These are phyloP conservation scores for Heliornis fulica DNA, from an alignment of 2,113 vertebrate species.

Conservation along the genomic window DNA sequence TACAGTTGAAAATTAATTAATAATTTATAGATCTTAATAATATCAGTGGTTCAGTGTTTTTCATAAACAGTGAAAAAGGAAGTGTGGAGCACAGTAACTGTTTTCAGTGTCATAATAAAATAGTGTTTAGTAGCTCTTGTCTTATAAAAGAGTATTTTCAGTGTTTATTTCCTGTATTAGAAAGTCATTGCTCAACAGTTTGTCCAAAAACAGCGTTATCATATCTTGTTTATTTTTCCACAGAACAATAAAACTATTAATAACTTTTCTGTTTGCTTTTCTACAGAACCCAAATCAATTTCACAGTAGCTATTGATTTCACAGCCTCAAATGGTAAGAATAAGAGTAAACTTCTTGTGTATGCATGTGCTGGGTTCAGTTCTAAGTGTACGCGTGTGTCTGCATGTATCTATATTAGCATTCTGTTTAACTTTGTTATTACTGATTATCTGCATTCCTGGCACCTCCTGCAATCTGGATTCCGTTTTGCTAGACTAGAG, in stretches of 20 bases:
- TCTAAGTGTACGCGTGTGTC: neutral
- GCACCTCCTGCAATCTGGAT: neutral
- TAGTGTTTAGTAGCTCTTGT: neutral
- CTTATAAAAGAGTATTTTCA: neutral
- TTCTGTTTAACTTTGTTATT: neutral
- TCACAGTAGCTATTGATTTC: conserved; percentile 98
- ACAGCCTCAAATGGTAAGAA: conserved; percentile 97
- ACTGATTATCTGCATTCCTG: neutral
- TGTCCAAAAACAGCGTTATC: neutral
- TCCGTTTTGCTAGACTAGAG: neutral
- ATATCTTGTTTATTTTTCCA: neutral
- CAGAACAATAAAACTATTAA: neutral
- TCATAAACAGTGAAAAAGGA: neutral
- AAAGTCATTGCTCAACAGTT: neutral
- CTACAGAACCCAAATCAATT: conserved; percentile 97
- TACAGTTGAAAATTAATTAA: neutral
- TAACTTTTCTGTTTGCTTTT: conserved; percentile 65
- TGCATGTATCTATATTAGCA: neutral
- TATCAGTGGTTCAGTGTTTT: neutral
- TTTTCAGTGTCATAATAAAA: neutral
- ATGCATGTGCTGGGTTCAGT: neutral
- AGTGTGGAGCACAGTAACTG: neutral
- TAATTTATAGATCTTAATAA: neutral
- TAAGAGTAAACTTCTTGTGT: neutral
- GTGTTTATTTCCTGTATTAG: neutral